These are phyloP conservation scores for Drosophila ananassae DNA, from an alignment of 1,140 invertebrate species.

Conservation along the genomic window DNA sequence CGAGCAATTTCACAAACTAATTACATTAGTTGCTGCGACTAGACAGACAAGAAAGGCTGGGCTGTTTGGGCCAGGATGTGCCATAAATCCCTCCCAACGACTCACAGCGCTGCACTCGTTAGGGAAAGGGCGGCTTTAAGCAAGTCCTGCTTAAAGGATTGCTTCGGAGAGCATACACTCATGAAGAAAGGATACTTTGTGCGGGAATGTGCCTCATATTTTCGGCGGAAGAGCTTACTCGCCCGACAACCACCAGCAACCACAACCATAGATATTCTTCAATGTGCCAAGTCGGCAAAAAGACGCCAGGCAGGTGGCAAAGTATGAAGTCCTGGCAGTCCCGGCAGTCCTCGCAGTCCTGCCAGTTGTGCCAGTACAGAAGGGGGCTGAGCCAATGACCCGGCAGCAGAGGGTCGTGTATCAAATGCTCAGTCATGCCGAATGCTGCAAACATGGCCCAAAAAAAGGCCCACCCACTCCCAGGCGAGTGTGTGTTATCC, in stretches of 20 bases:
- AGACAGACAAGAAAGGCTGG: conserved; percentile 10
- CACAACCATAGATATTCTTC: neutral
- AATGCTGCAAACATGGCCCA: conserved; percentile 48
- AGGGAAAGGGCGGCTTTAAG: too few relatives aligned
- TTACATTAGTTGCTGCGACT: conserved; percentile 50
- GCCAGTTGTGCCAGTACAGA: too few relatives aligned
- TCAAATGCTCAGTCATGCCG: conserved; percentile 64
- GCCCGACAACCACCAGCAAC: neutral
- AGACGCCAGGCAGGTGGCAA: conserved; percentile 16
- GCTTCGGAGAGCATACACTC: too few relatives aligned
- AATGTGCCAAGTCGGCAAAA: conserved; percentile 4
- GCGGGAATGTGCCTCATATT: neutral
- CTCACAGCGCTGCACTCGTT: neutral
- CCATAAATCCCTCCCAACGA: conserved; percentile 41
- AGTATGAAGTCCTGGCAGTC: neutral
- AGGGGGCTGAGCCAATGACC: conserved; percentile 29
- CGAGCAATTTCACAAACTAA: conserved; percentile 56
- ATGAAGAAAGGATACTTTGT: too few relatives aligned
- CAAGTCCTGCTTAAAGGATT: too few relatives aligned
- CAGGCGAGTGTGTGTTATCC: conserved; percentile 31
- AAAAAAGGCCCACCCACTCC: conserved; percentile 1
- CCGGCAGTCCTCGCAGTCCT: too few relatives aligned
- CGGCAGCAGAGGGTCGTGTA: conserved; percentile 14
- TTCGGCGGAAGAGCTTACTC: neutral
- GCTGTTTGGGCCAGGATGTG: neutral